Percentiles rank a stretch among this genome's conserved stretches.
Evolutionary conservation across 2,797 vertebrate genomes (phyloP).

Genomic region (Peromyscus eremicus): DNA sequence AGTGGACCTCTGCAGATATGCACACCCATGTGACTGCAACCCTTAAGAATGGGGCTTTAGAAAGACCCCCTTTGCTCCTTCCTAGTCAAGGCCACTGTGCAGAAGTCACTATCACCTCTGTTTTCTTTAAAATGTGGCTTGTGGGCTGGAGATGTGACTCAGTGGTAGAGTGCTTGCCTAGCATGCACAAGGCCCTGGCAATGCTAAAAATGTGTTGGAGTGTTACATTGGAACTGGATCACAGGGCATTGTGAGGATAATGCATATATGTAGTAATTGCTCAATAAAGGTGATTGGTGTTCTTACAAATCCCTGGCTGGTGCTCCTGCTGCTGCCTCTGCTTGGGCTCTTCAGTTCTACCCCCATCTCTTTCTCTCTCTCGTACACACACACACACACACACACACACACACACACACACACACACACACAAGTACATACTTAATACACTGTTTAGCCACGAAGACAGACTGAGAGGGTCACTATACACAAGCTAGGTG

Average conservation of each 20-base stretch:
- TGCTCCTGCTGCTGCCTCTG: not conserved
- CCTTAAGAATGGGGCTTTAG: not conserved
- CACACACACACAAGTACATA: not conserved
- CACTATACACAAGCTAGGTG: slow-evolving; percentile 7
- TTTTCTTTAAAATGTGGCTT: not conserved
- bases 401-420: not conserved
- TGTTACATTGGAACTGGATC: not conserved
- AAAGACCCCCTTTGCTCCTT: not conserved
- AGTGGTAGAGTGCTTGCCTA: not conserved
- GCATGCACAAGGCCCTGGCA: not conserved
- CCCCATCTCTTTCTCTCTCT: too few species aligned
- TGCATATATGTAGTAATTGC: not conserved
- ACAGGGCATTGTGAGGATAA: not conserved
- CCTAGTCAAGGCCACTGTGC: not conserved
- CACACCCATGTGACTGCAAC: not conserved
- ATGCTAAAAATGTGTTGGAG: not conserved
- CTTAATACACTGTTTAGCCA: not conserved
- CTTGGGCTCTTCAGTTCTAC: not conserved
- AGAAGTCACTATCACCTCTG: not conserved
- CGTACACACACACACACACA: not conserved
- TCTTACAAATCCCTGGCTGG: not conserved
- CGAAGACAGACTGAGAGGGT: slow-evolving; percentile 62
- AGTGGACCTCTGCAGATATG: not conserved
- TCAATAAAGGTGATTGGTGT: not conserved
- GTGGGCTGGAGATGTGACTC: not conserved